Percentiles rank a stretch among this genome's conserved stretches.
These are phyloP conservation scores for Emmelina monodactyla DNA, from an alignment of 2,888 invertebrate species.

Conservation along the genomic window DNA sequence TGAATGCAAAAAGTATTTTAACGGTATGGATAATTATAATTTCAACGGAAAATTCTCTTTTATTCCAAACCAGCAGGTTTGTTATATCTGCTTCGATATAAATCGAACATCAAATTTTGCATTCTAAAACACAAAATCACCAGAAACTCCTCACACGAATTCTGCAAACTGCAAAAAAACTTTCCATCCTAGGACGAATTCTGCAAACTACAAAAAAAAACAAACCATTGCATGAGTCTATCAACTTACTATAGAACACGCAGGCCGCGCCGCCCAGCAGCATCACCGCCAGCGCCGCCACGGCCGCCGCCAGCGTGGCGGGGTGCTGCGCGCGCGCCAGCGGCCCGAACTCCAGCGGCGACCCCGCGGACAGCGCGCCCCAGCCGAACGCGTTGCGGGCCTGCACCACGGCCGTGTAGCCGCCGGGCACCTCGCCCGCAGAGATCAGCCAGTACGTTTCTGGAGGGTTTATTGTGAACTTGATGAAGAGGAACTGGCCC, in stretches of 20 bases:
- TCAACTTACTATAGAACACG: slow-evolving; percentile 26
- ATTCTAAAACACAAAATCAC: too few species aligned
- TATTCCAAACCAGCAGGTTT: too few species aligned
- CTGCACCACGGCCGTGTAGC: slow-evolving; percentile 75
- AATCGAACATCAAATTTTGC: too few species aligned
- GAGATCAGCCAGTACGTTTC: slow-evolving; percentile 84
- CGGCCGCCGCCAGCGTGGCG: slow-evolving; percentile 70
- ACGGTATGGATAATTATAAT: too few species aligned
- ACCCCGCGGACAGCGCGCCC: slow-evolving; percentile 77
- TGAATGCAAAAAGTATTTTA: too few species aligned
- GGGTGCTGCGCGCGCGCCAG: slow-evolving; percentile 39
- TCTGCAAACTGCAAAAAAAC: neutral
- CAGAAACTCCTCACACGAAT: too few species aligned
- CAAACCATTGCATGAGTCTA: slow-evolving; percentile 1
- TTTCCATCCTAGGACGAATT: too few species aligned
- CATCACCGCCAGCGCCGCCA: slow-evolving; percentile 60
- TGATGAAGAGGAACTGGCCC: neutral
- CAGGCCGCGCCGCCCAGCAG: slow-evolving; percentile 19
- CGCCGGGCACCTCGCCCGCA: slow-evolving; percentile 70
- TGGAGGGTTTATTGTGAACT: slow-evolving; percentile 19
- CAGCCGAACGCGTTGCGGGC: slow-evolving; percentile 84
- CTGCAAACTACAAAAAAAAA: neutral
- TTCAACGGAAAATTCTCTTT: too few species aligned
- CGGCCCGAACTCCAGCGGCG: slow-evolving; percentile 46
- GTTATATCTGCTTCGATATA: too few species aligned